Percentiles rank a stretch among this genome's conserved stretches.
phyloP scores from a whole-genome alignment of 2,797 vertebrate genomes.

The Pagetopsis macropterus region DNA sequence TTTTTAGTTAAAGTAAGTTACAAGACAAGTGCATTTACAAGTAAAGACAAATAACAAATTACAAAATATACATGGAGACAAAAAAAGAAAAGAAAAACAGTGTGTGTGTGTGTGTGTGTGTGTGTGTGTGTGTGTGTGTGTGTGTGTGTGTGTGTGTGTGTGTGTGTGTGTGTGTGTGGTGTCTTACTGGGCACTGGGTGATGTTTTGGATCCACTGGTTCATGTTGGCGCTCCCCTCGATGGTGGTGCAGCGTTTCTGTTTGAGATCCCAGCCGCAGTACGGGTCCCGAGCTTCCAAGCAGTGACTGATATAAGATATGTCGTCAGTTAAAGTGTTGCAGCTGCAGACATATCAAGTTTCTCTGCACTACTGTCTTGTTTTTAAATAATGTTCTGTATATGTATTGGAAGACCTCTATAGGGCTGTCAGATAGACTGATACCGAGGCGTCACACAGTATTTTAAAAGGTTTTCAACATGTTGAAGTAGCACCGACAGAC shows the following conservation, averaged over 20 bases:
- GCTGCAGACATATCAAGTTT: background rate
- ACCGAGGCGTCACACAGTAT: background rate
- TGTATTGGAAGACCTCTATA: background rate
- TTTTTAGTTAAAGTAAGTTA: too few species aligned
- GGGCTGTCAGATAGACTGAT: background rate
- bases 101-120: background rate
- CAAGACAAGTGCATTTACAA: too few species aligned
- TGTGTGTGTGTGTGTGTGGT: background rate
- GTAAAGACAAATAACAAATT: too few species aligned
- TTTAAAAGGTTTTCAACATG: conserved; percentile 11
- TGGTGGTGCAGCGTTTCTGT: conserved; percentile 90
- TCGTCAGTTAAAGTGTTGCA: background rate
- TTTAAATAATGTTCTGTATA: background rate
- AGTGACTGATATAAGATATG: conserved; percentile 78
- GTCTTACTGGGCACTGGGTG: conserved; percentile 91
- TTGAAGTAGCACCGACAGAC: conserved; percentile 7
- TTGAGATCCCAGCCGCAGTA: conserved; percentile 96
- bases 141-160: background rate
- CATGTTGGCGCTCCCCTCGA: conserved; percentile 93
- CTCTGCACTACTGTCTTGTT: background rate
- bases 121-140: background rate
- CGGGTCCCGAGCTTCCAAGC: conserved; percentile 93
- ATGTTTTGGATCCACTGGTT: conserved; percentile 94
- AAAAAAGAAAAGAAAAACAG: too few species aligned
- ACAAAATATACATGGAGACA: too few species aligned